Evolutionary conservation across 1,140 invertebrate species (phyloP).

Genomic region (Magallana gigas): DNA sequence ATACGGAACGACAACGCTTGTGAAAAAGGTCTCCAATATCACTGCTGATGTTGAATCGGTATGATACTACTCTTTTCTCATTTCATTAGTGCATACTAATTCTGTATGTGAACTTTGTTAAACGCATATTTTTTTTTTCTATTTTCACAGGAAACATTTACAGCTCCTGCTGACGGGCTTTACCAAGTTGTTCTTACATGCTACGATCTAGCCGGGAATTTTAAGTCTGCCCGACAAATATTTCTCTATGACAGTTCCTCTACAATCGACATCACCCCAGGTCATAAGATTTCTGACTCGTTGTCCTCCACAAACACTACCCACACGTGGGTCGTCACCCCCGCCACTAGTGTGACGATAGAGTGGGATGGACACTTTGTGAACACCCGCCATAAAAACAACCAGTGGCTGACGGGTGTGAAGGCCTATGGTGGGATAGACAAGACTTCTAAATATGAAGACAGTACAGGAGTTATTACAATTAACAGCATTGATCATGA

Average conservation of each 20-base stretch:
- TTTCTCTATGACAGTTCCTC: not conserved
- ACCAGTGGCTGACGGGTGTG: conserved; percentile 55
- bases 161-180: conserved; percentile 13
- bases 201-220: conserved; percentile 27
- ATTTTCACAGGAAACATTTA: not conserved
- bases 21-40: not conserved
- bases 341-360: conserved; percentile 45
- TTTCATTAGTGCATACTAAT: not conserved
- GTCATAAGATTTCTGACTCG: not conserved
- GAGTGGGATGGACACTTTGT: conserved; percentile 55
- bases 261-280: not conserved
- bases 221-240: not conserved
- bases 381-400: conserved; percentile 53
- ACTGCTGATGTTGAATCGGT: not conserved
- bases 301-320: not conserved
- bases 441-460: conserved; percentile 40
- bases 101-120: not conserved
- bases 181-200: conserved; percentile 32
- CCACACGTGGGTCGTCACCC: conserved; percentile 43
- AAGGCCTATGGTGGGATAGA: conserved; percentile 29
- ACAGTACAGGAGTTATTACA: conserved; percentile 37
- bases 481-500: conserved; percentile 39
- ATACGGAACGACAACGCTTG: not conserved
- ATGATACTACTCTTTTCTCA: not conserved
- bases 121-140: not conserved